Conservation (phyloP, 35 echinoderm and acorn worm genomes). For the Holothuria glaberrima region DNA sequence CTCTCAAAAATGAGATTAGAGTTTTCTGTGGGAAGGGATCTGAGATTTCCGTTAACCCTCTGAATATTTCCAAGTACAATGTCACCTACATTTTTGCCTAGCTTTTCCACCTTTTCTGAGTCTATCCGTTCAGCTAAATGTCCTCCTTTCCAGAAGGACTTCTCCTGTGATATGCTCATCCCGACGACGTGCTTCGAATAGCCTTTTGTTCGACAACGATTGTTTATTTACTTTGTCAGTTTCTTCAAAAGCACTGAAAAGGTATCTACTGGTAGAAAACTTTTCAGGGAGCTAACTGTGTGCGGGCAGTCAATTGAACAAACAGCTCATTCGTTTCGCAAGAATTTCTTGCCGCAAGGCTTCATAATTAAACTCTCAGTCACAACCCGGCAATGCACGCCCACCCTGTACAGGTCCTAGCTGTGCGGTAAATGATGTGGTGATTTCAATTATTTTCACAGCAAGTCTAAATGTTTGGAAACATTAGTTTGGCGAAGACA, state of each 20-base stretch:
- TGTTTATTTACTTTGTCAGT: constrained; percentile 18
- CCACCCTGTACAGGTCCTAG: not conserved
- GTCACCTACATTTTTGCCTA: constrained; percentile 22
- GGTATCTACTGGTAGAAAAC: constrained; percentile 13
- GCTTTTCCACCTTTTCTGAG: not conserved
- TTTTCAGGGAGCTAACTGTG: not conserved
- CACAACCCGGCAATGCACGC: not conserved
- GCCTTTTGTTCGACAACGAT: not conserved
- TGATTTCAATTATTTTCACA: not conserved
- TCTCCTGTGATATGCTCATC: constrained; percentile 1
- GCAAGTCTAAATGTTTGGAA: not conserved
- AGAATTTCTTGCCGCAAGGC: constrained; percentile 17
- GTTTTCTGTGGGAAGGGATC: not conserved
- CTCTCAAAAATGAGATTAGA: not conserved
- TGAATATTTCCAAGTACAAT: constrained; percentile 13
- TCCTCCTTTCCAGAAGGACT: not conserved
- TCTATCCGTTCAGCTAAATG: not conserved
- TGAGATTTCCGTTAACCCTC: not conserved
- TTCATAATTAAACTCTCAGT: constrained; percentile 24
- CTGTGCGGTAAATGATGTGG: not conserved
- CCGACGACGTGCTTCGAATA: not conserved
- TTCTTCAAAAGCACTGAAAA: not conserved
- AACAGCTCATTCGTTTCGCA: constrained; percentile 19
- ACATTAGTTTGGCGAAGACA: not conserved
- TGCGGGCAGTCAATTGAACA: constrained; percentile 24